Conservation (phyloP, 2,888 invertebrate genomes). For the Lithophane ornitopus region DNA sequence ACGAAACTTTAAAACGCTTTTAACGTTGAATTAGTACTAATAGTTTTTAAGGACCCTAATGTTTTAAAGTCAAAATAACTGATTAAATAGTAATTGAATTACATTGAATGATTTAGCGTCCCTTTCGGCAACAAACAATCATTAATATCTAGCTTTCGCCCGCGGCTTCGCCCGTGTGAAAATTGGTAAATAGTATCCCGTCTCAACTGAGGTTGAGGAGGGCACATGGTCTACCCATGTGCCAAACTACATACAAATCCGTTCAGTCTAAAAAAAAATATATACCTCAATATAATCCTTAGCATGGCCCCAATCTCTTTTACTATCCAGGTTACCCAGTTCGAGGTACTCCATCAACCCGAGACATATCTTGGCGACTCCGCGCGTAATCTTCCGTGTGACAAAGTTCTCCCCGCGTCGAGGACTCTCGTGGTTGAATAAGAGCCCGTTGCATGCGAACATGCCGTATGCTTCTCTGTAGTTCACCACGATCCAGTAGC, state of each 20-base stretch:
- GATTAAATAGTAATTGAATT: neutral
- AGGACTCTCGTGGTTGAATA: constrained; percentile 99
- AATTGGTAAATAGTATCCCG: too few relatives aligned
- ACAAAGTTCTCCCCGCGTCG: constrained; percentile 99
- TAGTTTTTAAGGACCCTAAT: neutral
- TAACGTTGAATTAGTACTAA: neutral
- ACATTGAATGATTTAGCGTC: neutral
- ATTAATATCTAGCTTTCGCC: constrained; percentile 22
- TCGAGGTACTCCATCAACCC: constrained; percentile 96
- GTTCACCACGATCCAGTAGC: constrained; percentile 98
- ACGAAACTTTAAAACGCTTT: neutral
- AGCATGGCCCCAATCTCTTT: constrained; percentile 99
- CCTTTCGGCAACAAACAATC: neutral
- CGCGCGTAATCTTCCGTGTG: constrained; percentile 99
- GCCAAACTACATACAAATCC: too few relatives aligned
- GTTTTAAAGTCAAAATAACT: too few relatives aligned
- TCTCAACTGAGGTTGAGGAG: too few relatives aligned
- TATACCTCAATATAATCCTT: constrained; percentile 96
- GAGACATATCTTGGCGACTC: constrained; percentile 98
- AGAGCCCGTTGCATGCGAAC: constrained; percentile 98
- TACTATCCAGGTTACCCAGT: constrained; percentile 98
- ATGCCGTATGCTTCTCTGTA: constrained; percentile 98
- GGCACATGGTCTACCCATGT: too few relatives aligned
- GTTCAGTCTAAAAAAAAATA: too few relatives aligned
- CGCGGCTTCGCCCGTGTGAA: too few relatives aligned